Evolutionary conservation across 2,113 vertebrate genomes (phyloP), one percentile per base, ranked within the genome.

Genomic region (Etia nguti): DNA sequence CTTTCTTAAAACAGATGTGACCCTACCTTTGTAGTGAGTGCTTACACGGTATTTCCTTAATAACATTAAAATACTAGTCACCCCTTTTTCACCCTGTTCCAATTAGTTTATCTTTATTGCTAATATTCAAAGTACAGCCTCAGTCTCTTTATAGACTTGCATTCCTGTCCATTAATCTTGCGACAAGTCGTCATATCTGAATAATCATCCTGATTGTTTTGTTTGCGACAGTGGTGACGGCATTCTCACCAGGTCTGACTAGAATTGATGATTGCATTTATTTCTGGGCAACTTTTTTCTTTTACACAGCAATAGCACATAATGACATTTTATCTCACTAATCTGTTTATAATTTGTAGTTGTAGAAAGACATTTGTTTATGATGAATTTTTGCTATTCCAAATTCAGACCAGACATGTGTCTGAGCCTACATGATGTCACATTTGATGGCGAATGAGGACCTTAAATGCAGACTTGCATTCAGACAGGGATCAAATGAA

Each of bases 361-460:
- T 70, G 20, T 22, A 22, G 60, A 8, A 65, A 22, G n/a, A 65
- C 60, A 38, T 38, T 65, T 65, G 60, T 38, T 65, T 65, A 65
- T n/a, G 36, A 43, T 70, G 12, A 41, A 24, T 70, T 70, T 70
- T 10, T 24, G 5, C 65, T 70, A 24, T 70, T 70, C 65, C 5
- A 43, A 70, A 24, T 43, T 43, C 38, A 70, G 38, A 48, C 13
- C 38, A 46, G 22, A 73, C 38, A 26, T 26, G 41, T 48, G 22
- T 70, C 41, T 73, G 38, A 70, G 38, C n/a, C 65, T 73, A 73
- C 7, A 16, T 73, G 34, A 38, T 65, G 34, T 65, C 60, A 65
- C 38, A 22, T 65, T 65, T 65, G 60, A 38, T 38, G 34, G 60
- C 38, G 60, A 65, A 65, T 13, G 60, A 65, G 60, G 34, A 65